These are phyloP conservation scores for Phoenicopterus ruber DNA, from an alignment of 2,113 vertebrate species.

Conservation along the genomic window DNA sequence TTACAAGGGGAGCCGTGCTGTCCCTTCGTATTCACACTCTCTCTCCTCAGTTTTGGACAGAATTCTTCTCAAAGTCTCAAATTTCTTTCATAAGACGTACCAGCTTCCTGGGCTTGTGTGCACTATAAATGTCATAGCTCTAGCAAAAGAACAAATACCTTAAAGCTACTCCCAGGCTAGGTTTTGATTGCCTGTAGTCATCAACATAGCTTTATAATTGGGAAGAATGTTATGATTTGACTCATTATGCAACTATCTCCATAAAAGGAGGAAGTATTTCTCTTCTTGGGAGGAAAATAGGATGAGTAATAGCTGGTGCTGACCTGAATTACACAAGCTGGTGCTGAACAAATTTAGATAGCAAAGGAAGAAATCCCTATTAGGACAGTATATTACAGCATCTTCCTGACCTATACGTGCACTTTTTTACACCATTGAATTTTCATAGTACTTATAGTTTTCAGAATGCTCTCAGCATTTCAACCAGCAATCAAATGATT, in stretches of 20 bases:
- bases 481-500: neutral
- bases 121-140: neutral
- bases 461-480: neutral
- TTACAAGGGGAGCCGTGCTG: neutral
- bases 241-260: neutral
- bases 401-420: neutral
- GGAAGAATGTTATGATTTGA: neutral
- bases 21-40: neutral
- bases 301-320: neutral
- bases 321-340: neutral
- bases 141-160: neutral
- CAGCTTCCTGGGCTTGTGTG: neutral
- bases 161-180: neutral
- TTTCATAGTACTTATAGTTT: neutral
- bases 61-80: neutral
- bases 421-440: neutral
- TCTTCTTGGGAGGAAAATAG: constrained; percentile 13
- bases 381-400: neutral
- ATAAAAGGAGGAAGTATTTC: constrained; percentile 37
- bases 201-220: neutral
- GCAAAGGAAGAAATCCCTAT: neutral
- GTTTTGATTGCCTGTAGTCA: neutral
- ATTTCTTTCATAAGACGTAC: neutral
- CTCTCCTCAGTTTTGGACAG: neutral
- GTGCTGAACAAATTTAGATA: neutral